Conservation (phyloP, 1,140 invertebrate species). For the Diachasma alloeum region DNA sequence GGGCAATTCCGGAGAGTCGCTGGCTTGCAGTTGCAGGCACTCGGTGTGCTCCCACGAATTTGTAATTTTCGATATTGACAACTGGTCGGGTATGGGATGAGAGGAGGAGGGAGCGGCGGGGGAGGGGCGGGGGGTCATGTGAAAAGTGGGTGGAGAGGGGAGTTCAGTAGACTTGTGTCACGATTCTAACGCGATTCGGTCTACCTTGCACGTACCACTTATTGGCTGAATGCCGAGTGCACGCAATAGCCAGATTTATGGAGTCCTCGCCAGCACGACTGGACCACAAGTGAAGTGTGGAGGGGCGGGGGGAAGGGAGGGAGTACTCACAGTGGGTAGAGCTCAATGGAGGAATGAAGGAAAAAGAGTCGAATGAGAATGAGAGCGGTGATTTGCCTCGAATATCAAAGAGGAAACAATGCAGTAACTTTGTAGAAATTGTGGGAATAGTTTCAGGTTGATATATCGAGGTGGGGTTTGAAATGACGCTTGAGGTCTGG, state of each 20-base stretch:
- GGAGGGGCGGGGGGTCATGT: not conserved
- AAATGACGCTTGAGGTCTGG: not conserved
- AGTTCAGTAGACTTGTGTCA: slow-evolving; percentile 6
- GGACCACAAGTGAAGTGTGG: slow-evolving; percentile 2
- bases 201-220: slow-evolving; percentile 48
- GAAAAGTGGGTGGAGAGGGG: not conserved
- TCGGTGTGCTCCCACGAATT: slow-evolving; percentile 15
- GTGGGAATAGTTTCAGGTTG: not conserved
- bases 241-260: slow-evolving; percentile 47
- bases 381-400: slow-evolving; percentile 35
- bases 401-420: slow-evolving; percentile 43
- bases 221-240: slow-evolving; percentile 47
- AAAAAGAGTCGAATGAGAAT: slow-evolving; percentile 10
- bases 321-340: not conserved
- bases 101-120: not conserved
- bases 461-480: not conserved
- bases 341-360: not conserved
- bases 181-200: slow-evolving; percentile 32
- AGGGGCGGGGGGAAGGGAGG: not conserved
- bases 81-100: not conserved
- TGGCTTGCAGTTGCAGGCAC: not conserved
- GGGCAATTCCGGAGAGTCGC: not conserved
- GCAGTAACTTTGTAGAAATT: not conserved
- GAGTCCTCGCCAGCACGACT: slow-evolving; percentile 24
- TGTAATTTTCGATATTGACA: slow-evolving; percentile 27